Conservation (phyloP, 2,113 vertebrate genomes). For the Ivindomyrus marchei region DNA sequence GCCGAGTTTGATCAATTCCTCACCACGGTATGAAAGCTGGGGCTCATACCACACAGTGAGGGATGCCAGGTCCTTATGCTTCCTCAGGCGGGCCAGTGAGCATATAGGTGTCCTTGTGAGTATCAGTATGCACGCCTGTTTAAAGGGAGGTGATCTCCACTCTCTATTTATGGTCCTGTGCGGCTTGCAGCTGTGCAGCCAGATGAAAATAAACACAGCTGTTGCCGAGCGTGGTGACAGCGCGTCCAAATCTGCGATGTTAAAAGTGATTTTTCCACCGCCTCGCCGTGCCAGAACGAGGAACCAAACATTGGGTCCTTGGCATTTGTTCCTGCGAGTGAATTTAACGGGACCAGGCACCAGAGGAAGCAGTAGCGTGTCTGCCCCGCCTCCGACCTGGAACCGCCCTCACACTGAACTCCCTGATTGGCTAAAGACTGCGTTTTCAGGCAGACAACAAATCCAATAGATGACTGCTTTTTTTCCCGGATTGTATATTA, state of each 20-base stretch:
- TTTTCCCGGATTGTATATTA: not conserved
- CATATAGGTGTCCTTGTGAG: not conserved
- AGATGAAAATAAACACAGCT: slow-evolving; percentile 10
- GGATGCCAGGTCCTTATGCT: not conserved
- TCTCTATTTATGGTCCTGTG: not conserved
- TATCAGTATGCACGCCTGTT: not conserved
- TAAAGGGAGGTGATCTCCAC: not conserved
- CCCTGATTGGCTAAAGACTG: not conserved
- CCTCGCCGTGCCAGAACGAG: not conserved
- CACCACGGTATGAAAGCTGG: slow-evolving; percentile 35
- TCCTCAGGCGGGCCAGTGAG: slow-evolving; percentile 3
- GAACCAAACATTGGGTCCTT: not conserved
- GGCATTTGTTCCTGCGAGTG: not conserved
- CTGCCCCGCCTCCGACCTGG: not conserved
- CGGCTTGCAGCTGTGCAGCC: not conserved
- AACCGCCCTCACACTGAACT: not conserved
- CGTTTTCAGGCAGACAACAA: not conserved
- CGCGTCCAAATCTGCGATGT: not conserved
- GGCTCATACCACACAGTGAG: slow-evolving; percentile 33
- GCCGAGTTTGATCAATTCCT: slow-evolving; percentile 48
- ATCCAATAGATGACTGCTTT: not conserved
- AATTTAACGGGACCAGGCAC: not conserved
- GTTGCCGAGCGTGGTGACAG: not conserved
- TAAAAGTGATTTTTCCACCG: not conserved
- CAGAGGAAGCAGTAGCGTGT: not conserved